These are phyloP conservation scores for Hybos culiciformis DNA, from an alignment of 2,888 invertebrate genomes.

Conservation along the genomic window DNA sequence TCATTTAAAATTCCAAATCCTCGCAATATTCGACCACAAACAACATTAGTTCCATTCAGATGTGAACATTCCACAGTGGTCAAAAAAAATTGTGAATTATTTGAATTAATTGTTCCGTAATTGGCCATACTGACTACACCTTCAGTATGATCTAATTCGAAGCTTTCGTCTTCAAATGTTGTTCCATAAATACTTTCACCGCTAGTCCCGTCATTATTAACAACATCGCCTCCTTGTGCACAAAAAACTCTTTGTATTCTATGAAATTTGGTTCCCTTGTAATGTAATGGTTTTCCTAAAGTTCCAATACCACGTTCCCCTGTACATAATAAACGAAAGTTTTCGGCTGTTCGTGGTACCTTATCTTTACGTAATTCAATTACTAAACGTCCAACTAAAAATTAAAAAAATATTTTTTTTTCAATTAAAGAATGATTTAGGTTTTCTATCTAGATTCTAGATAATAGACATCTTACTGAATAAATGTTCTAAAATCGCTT, in stretches of 20 bases:
- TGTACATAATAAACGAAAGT: slow-evolving; percentile 83
- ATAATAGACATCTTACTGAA: too few relatives aligned
- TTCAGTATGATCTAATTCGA: slow-evolving; percentile 45
- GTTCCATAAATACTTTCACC: slow-evolving; percentile 92
- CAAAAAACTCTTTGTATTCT: slow-evolving; percentile 77
- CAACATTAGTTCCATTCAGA: slow-evolving; percentile 67
- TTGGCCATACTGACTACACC: slow-evolving; percentile 71
- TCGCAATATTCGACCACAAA: slow-evolving; percentile 64
- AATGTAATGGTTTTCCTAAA: slow-evolving; percentile 62
- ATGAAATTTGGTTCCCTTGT: slow-evolving; percentile 71
- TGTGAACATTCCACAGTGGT: slow-evolving; percentile 62
- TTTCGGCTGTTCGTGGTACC: slow-evolving; percentile 69
- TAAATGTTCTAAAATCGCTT: too few relatives aligned
- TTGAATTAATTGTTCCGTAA: slow-evolving; percentile 62
- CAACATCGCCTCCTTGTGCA: slow-evolving; percentile 72
- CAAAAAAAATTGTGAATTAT: slow-evolving; percentile 92
- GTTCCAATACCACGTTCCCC: slow-evolving; percentile 69
- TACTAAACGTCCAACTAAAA: slow-evolving; percentile 58
- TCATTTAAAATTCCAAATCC: slow-evolving; percentile 61
- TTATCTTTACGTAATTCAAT: slow-evolving; percentile 74
- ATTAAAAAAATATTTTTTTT: slow-evolving; percentile 22
- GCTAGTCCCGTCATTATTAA: slow-evolving; percentile 67
- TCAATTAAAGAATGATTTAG: slow-evolving; percentile 4
- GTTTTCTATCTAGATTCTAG: slow-evolving; percentile 5
- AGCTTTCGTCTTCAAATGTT: slow-evolving; percentile 83